A percentile compares a stretch with the other conserved stretches of the same genome.
Evolutionary conservation across 2,888 invertebrate genomes (phyloP).

Genomic region (Taenaris catops): DNA sequence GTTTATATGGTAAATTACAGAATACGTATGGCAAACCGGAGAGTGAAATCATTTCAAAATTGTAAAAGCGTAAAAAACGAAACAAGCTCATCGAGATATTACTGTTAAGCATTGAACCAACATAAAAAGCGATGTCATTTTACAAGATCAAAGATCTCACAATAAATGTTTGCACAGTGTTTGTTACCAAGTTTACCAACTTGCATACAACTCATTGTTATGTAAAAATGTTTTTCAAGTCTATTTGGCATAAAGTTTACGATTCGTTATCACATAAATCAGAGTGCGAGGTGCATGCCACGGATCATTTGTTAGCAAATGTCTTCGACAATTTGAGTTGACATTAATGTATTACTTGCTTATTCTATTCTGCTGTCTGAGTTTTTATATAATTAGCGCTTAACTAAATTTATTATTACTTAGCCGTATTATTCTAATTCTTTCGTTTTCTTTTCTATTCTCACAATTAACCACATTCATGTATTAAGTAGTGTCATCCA

Average conservation of each 20-base stretch:
- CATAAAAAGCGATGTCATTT: constrained; percentile 6
- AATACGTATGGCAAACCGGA: constrained; percentile 23
- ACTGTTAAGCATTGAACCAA: constrained; percentile 14
- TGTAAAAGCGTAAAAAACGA: constrained; percentile 21
- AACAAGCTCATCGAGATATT: constrained; percentile 17
- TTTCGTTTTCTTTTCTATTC: too few species aligned
- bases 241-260: too few species aligned
- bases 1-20: constrained; percentile 36
- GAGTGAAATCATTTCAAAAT: constrained; percentile 14
- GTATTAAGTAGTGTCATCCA: too few species aligned
- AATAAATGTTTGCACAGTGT: neutral
- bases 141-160: neutral
- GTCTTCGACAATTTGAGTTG: constrained; percentile 32
- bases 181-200: neutral
- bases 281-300: constrained; percentile 33
- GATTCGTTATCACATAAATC: too few species aligned
- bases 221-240: neutral
- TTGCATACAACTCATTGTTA: neutral
- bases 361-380: constrained; percentile 10
- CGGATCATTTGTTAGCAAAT: constrained; percentile 41
- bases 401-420: constrained; percentile 3
- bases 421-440: too few species aligned
- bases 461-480: too few species aligned
- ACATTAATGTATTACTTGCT: constrained; percentile 26
- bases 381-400: constrained; percentile 10